Conservation (phyloP, 2,888 invertebrate genomes). For the Sabatieria punctata region DNA sequence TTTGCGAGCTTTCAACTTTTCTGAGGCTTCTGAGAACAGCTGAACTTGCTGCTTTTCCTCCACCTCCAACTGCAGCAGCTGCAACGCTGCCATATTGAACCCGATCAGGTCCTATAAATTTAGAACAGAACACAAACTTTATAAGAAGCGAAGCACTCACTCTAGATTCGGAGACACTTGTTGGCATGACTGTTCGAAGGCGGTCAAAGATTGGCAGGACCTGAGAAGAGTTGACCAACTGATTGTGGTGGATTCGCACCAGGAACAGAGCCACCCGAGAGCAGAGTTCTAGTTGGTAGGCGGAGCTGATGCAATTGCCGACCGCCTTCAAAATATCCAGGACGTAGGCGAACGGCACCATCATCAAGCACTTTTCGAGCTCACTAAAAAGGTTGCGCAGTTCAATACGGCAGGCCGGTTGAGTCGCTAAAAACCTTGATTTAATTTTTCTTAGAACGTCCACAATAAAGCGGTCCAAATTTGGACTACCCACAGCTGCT, state of each 20-base stretch:
- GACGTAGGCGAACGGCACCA: conserved; percentile 65
- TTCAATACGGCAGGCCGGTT: not conserved
- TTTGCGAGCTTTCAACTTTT: conserved; percentile 7
- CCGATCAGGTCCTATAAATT: conserved; percentile 55
- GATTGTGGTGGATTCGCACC: conserved; percentile 37
- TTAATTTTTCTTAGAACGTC: conserved; percentile 60
- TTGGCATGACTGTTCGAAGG: conserved; percentile 44
- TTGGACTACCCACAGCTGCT: conserved; percentile 55
- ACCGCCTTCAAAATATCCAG: conserved; percentile 57
- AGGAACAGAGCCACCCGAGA: conserved; percentile 42
- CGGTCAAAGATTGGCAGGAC: conserved; percentile 49
- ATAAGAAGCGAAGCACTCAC: too few species aligned
- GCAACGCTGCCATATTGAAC: conserved; percentile 63
- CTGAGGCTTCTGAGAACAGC: conserved; percentile 13
- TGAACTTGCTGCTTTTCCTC: conserved; percentile 57
- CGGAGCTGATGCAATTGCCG: conserved; percentile 48
- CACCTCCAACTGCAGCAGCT: conserved; percentile 53
- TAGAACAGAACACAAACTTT: not conserved
- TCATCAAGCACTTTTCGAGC: conserved; percentile 66
- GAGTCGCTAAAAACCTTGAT: conserved; percentile 46
- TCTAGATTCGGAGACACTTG: conserved; percentile 40
- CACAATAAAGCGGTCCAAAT: conserved; percentile 59
- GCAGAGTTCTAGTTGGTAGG: conserved; percentile 55
- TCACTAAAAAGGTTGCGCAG: conserved; percentile 46
- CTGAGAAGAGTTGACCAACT: conserved; percentile 53